phyloP scores from a whole-genome alignment of 2,113 vertebrate genomes.

The Rhinoptilus africanus region DNA sequence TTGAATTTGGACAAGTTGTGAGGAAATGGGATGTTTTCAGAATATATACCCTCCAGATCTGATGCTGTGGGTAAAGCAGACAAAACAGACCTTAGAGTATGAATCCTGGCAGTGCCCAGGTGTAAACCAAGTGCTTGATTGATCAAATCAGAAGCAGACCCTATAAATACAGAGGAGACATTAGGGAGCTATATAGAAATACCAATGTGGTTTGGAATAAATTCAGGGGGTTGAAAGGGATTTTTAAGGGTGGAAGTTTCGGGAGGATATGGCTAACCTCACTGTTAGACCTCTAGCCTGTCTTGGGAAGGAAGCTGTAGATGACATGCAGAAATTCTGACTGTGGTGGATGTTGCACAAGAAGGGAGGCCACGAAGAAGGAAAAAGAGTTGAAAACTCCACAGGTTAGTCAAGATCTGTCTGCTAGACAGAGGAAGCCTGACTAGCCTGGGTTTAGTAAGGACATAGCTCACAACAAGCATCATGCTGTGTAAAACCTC shows the following conservation, averaged over 20 bases:
- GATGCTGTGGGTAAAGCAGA: background rate
- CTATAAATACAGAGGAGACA: background rate
- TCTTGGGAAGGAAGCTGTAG: background rate
- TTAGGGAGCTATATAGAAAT: background rate
- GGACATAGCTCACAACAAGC: background rate
- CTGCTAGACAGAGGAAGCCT: background rate
- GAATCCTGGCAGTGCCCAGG: background rate
- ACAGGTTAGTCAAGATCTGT: background rate
- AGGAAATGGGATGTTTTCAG: background rate
- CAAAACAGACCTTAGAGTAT: background rate
- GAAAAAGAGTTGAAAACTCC: background rate
- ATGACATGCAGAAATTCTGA: background rate
- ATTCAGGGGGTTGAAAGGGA: background rate
- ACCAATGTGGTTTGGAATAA: background rate
- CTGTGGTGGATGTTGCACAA: background rate
- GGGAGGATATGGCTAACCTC: background rate
- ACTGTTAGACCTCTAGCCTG: background rate
- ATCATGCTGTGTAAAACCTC: background rate
- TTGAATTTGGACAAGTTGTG: background rate
- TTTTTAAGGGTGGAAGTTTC: background rate
- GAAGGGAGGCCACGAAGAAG: rapidly evolving
- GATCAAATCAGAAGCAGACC: background rate
- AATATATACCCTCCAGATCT: background rate
- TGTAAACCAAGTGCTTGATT: background rate
- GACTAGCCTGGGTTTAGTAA: background rate